phyloP scores from a whole-genome alignment of 2,888 invertebrate genomes.

The Mesochorus sp. region DNA sequence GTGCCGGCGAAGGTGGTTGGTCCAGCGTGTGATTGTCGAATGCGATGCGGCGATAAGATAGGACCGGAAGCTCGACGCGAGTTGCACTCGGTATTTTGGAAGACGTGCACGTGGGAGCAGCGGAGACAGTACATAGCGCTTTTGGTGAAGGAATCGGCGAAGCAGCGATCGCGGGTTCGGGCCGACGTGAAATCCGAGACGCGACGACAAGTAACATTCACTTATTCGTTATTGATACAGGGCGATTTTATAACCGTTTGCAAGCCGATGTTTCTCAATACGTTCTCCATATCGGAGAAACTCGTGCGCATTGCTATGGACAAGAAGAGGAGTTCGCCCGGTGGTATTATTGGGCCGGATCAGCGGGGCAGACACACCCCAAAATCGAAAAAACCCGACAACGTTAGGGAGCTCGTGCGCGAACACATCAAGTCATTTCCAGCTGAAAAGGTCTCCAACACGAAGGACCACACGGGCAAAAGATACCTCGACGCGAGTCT shows the following conservation, averaged over 20 bases:
- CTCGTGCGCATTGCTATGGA: conserved; percentile 73
- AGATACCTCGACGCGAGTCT: conserved; percentile 68
- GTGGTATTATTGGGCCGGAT: conserved; percentile 71
- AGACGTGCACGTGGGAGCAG: conserved; percentile 71
- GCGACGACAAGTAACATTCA: conserved; percentile 71
- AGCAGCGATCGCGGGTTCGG: conserved; percentile 70
- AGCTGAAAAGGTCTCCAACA: conserved; percentile 63
- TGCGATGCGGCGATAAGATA: conserved; percentile 71
- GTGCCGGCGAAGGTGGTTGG: conserved; percentile 73
- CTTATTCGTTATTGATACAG: conserved; percentile 69
- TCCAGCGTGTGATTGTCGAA: conserved; percentile 72
- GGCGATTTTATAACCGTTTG: conserved; percentile 71
- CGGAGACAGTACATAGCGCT: conserved; percentile 72
- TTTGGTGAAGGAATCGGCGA: conserved; percentile 73
- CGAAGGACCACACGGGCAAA: conserved; percentile 64
- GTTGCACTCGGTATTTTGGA: conserved; percentile 72
- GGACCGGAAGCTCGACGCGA: conserved; percentile 68
- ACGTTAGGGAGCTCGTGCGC: conserved; percentile 69
- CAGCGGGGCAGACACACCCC: conserved; percentile 72
- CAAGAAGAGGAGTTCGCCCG: conserved; percentile 70
- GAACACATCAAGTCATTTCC: conserved; percentile 72
- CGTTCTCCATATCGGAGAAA: conserved; percentile 73
- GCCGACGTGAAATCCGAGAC: conserved; percentile 67
- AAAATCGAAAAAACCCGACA: conserved; percentile 72
- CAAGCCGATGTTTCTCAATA: conserved; percentile 74